Evolutionary conservation across 1,140 invertebrate genomes (phyloP).

Genomic region (Triops longicaudatus): DNA sequence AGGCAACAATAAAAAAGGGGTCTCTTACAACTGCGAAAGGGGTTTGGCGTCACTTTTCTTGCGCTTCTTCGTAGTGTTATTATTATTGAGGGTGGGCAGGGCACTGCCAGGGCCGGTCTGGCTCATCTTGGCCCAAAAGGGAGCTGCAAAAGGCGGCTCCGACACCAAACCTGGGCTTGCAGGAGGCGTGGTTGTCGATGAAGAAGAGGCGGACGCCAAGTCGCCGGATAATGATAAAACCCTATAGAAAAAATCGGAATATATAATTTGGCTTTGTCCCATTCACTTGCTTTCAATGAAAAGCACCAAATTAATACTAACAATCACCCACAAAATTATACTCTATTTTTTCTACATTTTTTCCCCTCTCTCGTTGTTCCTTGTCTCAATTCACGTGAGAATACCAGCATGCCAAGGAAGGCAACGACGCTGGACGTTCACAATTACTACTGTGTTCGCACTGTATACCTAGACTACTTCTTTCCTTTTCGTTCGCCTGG

Average conservation of each 20-base stretch:
- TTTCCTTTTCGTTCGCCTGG: neutral
- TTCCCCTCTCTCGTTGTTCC: neutral
- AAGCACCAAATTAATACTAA: no score
- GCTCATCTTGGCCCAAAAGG: slow-evolving; percentile 75
- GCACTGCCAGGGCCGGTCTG: slow-evolving; percentile 34
- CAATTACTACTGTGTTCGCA: neutral
- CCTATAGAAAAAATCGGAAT: neutral
- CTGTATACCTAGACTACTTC: neutral
- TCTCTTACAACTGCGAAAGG: slow-evolving; percentile 68
- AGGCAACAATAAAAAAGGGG: neutral
- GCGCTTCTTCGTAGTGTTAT: slow-evolving; percentile 51
- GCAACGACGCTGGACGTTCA: neutral
- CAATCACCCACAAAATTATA: no score
- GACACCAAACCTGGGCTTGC: slow-evolving; percentile 17
- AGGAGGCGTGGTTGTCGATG: neutral
- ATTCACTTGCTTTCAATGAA: no score
- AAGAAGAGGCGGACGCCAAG: slow-evolving; percentile 20
- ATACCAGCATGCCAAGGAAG: neutral
- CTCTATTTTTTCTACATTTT: neutral
- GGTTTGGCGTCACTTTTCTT: slow-evolving; percentile 73
- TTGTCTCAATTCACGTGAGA: neutral
- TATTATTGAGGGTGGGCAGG: neutral
- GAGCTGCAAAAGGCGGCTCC: slow-evolving; percentile 42
- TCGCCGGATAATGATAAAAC: slow-evolving; percentile 16
- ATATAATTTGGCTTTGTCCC: neutral